Conservation (phyloP, 2,888 invertebrate species). For the Chrysodeixis includens region DNA sequence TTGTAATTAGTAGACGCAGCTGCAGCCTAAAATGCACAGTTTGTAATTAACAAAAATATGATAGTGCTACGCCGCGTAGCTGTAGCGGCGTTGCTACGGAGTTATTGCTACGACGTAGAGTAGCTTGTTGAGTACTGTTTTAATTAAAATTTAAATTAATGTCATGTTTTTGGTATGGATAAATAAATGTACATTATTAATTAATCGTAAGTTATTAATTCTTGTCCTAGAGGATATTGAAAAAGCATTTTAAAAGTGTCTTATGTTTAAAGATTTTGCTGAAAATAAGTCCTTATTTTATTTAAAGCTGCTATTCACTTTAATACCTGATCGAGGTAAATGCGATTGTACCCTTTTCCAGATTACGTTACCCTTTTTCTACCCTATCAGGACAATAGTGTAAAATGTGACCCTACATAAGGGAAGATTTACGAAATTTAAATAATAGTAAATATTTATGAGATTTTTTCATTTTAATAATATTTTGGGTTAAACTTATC, state of each 20-base stretch:
- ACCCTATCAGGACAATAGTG: not conserved
- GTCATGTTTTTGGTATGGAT: too few relatives aligned
- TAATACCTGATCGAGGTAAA: conserved; percentile 22
- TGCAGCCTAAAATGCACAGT: not conserved
- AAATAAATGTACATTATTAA: too few relatives aligned
- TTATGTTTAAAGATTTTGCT: not conserved
- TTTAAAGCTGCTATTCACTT: conserved; percentile 16
- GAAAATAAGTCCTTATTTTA: conserved; percentile 6
- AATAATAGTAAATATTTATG: not conserved
- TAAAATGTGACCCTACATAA: conserved; percentile 5
- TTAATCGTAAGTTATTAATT: too few relatives aligned
- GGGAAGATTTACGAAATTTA: not conserved
- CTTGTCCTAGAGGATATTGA: too few relatives aligned
- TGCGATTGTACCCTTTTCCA: conserved; percentile 37
- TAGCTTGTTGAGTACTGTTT: too few relatives aligned
- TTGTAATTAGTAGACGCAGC: not conserved
- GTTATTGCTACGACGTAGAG: not conserved
- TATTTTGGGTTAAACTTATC: not conserved
- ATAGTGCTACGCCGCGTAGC: not conserved
- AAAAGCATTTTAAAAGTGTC: not conserved
- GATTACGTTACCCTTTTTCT: conserved; percentile 31
- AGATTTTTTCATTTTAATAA: not conserved
- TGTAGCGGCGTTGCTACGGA: not conserved
- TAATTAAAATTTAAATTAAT: too few relatives aligned
- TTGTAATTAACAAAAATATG: not conserved